These are phyloP conservation scores for Spodoptera exigua DNA, from an alignment of 2,888 invertebrate species.

Conservation along the genomic window DNA sequence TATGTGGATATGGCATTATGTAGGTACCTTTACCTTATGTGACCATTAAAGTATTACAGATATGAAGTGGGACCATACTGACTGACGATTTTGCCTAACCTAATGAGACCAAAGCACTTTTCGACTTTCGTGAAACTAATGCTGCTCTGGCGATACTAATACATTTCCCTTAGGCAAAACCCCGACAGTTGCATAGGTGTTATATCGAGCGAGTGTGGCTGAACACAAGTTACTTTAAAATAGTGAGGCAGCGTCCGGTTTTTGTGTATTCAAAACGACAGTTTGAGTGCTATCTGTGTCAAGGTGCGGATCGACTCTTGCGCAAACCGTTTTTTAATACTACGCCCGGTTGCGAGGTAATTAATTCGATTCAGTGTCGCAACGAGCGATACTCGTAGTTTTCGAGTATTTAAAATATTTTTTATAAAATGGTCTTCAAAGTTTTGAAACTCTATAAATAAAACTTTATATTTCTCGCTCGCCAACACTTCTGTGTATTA, in stretches of 20 bases:
- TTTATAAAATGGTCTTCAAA: slow-evolving; percentile 49
- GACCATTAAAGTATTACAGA: no score
- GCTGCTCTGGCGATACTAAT: no score
- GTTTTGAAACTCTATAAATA: slow-evolving; percentile 44
- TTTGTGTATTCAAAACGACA: slow-evolving; percentile 89
- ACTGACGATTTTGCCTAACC: no score
- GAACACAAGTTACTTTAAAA: slow-evolving; percentile 66
- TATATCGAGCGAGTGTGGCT: slow-evolving; percentile 30
- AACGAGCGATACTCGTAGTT: slow-evolving; percentile 83
- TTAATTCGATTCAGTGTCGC: slow-evolving; percentile 88
- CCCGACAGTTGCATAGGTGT: slow-evolving; percentile 14
- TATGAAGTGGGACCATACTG: no score
- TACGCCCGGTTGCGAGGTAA: slow-evolving; percentile 87
- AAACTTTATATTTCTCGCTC: slow-evolving; percentile 13
- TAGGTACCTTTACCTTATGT: no score
- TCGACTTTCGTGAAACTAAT: no score
- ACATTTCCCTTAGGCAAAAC: not conserved
- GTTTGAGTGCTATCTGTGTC: slow-evolving; percentile 86
- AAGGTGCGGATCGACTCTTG: slow-evolving; percentile 88
- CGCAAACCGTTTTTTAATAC: slow-evolving; percentile 88
- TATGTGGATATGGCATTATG: no score
- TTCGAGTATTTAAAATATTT: slow-evolving; percentile 71
- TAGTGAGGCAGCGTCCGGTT: slow-evolving; percentile 87
- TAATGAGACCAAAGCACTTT: no score
- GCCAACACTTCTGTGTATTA: slow-evolving; percentile 30